Percentiles rank a stretch among this genome's conserved stretches.
Evolutionary conservation across 64 coral and sea anemone genomes (phyloP).

Genomic region (Stylophora pistillata): DNA sequence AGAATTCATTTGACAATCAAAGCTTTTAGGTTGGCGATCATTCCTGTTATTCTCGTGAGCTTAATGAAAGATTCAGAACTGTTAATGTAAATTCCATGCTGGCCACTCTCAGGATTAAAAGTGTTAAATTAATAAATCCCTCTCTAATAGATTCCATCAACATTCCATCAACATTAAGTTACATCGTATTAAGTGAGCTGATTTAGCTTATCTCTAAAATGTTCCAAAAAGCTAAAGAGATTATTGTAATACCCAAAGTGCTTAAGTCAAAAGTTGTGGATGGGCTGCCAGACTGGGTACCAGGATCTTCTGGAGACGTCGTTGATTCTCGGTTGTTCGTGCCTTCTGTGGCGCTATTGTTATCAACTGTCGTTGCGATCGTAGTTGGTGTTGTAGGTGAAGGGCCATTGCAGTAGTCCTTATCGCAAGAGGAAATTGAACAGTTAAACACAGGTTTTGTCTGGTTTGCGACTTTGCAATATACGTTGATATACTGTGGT

Average conservation of each 20-base stretch:
- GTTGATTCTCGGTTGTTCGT: not conserved
- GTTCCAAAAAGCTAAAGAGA: not conserved
- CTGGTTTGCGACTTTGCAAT: not conserved
- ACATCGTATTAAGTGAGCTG: not conserved
- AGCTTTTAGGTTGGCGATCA: too few species aligned
- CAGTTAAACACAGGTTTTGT: not conserved
- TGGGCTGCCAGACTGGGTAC: not conserved
- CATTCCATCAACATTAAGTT: too few species aligned
- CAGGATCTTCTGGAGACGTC: not conserved
- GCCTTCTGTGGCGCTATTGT: not conserved
- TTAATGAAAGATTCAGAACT: too few species aligned
- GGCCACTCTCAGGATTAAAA: too few species aligned
- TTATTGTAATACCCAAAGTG: not conserved
- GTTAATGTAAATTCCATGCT: too few species aligned
- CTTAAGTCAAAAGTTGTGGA: not conserved
- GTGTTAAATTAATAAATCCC: too few species aligned
- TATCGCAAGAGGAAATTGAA: not conserved
- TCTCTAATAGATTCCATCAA: too few species aligned
- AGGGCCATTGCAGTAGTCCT: conserved; percentile 30
- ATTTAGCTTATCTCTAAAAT: not conserved
- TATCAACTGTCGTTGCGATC: not conserved
- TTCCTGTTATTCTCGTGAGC: too few species aligned
- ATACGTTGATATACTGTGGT: not conserved
- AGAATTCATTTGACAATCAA: too few species aligned
- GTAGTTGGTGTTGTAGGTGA: not conserved